Percentiles rank a stretch among this genome's conserved stretches.
These are phyloP conservation scores for Myrmecobius fasciatus DNA, from an alignment of 2,113 vertebrate species.

Conservation along the genomic window DNA sequence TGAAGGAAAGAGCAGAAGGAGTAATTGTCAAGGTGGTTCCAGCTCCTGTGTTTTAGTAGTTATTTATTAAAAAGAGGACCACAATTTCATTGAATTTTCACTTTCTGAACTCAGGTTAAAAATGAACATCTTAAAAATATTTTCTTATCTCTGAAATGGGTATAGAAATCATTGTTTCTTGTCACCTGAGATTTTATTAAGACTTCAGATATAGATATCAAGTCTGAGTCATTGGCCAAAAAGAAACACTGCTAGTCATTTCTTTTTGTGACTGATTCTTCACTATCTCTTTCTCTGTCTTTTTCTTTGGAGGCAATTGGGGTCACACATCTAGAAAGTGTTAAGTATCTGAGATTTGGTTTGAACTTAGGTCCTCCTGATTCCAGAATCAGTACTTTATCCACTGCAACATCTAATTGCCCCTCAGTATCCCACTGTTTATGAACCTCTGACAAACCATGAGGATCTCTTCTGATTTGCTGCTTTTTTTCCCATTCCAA, in stretches of 20 bases:
- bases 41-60: not conserved
- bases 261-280: not conserved
- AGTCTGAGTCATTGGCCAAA: not conserved
- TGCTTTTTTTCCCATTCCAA: not conserved
- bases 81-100: not conserved
- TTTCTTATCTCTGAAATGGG: not conserved
- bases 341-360: not conserved
- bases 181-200: not conserved
- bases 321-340: not conserved
- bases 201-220: not conserved
- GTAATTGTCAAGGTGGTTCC: not conserved
- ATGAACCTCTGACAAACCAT: not conserved
- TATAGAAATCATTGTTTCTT: not conserved
- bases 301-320: too few species aligned
- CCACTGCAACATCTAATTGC: not conserved
- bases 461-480: not conserved
- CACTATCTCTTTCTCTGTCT: not conserved
- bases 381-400: not conserved
- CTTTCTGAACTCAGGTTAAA: fast-evolving
- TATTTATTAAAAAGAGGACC: not conserved
- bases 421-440: not conserved
- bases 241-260: not conserved
- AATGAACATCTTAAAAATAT: not conserved
- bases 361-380: not conserved
- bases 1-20: not conserved